Base-by-base conservation (phyloP, 2,113 vertebrate genomes). In the Barnardius zonarius region DNA sequence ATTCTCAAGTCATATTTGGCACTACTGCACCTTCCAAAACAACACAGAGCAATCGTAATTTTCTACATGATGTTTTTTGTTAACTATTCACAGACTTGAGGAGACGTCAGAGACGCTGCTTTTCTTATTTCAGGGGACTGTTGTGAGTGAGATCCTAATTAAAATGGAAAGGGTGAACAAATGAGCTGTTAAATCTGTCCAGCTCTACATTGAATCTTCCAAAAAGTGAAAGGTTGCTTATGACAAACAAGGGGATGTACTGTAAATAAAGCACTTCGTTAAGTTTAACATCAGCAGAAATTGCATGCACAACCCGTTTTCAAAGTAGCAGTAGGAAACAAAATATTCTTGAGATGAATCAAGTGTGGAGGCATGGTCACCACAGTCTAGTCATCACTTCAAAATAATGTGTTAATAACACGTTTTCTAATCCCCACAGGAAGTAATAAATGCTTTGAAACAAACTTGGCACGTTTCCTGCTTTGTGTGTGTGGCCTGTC, bases 401-500 rank as follows among this genome's bases (percentile, higher is more conserved):
- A 6, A 79, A 96, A 93, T 89, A 82, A 89, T 70, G 72, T 91
- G 93, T 75, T 96, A 81, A 68, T 97, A 91, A 83, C 72, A 88
- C 70, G 86, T 95, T 96, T 91, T 66, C 93, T 89, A 69, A 94
- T 68, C 86, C 88, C 96, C 82, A 94, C 97, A 99, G 99, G 99
- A 99, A 98, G 98, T 99, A 91, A 99, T 99, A 98, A 99, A 99
- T 96, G 99, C 99, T 92, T 97, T 99, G 98, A 99, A 99, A 97
- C 99, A 99, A 97, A 99, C 99, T 88, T 99, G 99, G 99, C 99
- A 99, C 1, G 98, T 99, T 88, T 98, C 98, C 97, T 99, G 99
- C 95, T 99, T 99, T 28, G 97, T 99, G 86, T 99, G 99, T 76
- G 98, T 98, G 49, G 98, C 99, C 95, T 99, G 99, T 97, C 98